Percentiles rank a stretch among this genome's conserved stretches.
These are phyloP conservation scores for Mythimna ferrago DNA, from an alignment of 2,888 invertebrate species.

Conservation along the genomic window DNA sequence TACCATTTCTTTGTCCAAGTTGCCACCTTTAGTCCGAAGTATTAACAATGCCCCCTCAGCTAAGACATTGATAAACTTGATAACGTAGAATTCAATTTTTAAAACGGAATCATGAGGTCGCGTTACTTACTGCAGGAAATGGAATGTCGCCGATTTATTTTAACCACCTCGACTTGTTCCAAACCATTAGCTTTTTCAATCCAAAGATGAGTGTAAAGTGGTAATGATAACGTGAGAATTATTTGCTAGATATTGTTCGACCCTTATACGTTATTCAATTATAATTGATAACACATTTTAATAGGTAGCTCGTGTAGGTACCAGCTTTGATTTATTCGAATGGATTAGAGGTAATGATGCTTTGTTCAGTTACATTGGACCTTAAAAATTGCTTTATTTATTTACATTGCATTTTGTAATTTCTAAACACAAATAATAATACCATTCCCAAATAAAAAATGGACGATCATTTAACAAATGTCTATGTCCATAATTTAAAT, in stretches of 20 bases:
- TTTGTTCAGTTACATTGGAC: constrained; percentile 9
- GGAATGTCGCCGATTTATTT: constrained; percentile 88
- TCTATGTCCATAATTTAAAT: constrained; percentile 29
- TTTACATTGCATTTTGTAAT: constrained; percentile 20
- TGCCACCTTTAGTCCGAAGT: constrained; percentile 10
- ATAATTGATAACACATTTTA: constrained; percentile 32
- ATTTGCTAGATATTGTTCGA: constrained; percentile 57
- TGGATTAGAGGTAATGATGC: constrained; percentile 1
- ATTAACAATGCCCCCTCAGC: constrained; percentile 25
- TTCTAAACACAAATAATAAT: constrained; percentile 13
- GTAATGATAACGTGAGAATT: constrained; percentile 79
- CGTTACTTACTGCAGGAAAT: constrained; percentile 85
- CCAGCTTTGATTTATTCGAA: constrained; percentile 22
- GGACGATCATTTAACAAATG: constrained; percentile 35
- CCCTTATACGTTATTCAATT: constrained; percentile 47
- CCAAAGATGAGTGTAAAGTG: constrained; percentile 84
- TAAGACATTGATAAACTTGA: constrained; percentile 57
- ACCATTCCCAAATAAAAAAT: constrained; percentile 33
- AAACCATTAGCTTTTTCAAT: constrained; percentile 88
- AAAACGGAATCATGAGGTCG: constrained; percentile 80
- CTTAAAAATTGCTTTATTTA: constrained; percentile 20
- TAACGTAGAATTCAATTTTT: constrained; percentile 73
- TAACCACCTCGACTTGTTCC: constrained; percentile 87
- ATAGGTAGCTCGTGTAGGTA: constrained; percentile 10
- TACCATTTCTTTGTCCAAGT: constrained; percentile 26